Percentiles rank a stretch among this genome's conserved stretches.
Conservation (phyloP, 2,113 vertebrate species). For the Sorex araneus region DNA sequence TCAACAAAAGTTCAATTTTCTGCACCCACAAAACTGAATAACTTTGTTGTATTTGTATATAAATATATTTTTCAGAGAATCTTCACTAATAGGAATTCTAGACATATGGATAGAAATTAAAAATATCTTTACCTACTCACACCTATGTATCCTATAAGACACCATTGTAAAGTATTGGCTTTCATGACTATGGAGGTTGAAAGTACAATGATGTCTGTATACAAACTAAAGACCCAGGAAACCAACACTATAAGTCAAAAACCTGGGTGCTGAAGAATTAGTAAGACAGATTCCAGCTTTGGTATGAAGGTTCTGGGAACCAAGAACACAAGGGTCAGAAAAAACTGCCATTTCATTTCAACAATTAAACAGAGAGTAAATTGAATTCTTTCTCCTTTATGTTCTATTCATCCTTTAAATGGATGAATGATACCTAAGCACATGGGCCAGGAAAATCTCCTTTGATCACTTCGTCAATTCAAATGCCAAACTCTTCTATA, state of each 20-base stretch:
- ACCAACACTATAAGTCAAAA: background rate
- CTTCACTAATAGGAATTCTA: background rate
- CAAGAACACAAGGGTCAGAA: background rate
- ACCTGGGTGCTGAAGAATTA: background rate
- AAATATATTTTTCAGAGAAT: background rate
- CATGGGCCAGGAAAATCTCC: background rate
- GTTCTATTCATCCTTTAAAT: background rate
- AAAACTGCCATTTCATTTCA: background rate
- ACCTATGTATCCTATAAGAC: background rate
- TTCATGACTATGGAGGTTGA: background rate
- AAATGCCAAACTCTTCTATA: background rate
- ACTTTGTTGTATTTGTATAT: background rate
- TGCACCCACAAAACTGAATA: background rate
- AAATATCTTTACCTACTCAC: background rate
- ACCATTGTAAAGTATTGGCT: background rate
- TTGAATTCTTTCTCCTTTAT: background rate
- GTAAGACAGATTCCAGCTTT: background rate
- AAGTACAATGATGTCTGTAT: background rate
- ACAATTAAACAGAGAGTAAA: background rate
- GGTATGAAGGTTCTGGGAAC: background rate
- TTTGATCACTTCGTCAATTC: background rate
- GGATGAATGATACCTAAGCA: background rate
- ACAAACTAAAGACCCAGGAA: background rate
- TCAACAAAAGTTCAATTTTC: conserved; percentile 7
- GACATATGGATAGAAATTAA: background rate